Conservation (phyloP, 2,113 vertebrate genomes). For the Myodes glareolus region DNA sequence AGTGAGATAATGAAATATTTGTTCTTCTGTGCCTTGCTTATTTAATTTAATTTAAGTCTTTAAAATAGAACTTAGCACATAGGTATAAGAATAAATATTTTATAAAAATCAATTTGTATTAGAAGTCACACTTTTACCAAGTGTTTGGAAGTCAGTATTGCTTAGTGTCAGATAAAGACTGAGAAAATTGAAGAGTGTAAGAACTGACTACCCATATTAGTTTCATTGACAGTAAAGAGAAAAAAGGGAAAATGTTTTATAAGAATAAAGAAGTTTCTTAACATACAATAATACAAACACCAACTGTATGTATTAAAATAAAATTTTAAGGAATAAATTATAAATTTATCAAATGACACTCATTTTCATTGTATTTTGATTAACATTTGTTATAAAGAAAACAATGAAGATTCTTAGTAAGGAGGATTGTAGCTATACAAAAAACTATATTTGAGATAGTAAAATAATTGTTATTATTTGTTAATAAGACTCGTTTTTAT, state of each 20-base stretch:
- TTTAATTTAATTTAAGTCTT: not conserved
- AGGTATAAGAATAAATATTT: slow-evolving; percentile 32
- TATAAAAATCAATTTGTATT: slow-evolving; percentile 52
- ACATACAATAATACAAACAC: slow-evolving; percentile 26
- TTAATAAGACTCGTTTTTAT: slow-evolving; percentile 37
- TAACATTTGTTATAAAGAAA: slow-evolving; percentile 51
- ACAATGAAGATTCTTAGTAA: not conserved
- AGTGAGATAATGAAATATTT: not conserved
- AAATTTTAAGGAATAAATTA: not conserved
- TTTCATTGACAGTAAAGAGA: slow-evolving; percentile 11
- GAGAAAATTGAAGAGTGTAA: not conserved
- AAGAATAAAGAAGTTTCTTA: slow-evolving; percentile 41
- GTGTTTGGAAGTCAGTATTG: not conserved
- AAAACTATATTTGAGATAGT: not conserved
- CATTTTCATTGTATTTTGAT: slow-evolving; percentile 48
- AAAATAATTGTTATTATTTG: slow-evolving; percentile 47
- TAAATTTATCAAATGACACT: slow-evolving; percentile 13
- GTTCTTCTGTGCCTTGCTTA: not conserved
- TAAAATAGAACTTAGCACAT: not conserved
- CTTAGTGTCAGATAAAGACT: slow-evolving; percentile 47
- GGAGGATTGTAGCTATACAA: slow-evolving; percentile 5
- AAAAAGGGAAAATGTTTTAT: slow-evolving; percentile 45
- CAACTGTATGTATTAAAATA: slow-evolving; percentile 10
- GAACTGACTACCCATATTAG: not conserved
- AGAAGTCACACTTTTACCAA: not conserved